Base-by-base conservation (phyloP, 2,113 vertebrate genomes). In the Mastomys coucha region DNA sequence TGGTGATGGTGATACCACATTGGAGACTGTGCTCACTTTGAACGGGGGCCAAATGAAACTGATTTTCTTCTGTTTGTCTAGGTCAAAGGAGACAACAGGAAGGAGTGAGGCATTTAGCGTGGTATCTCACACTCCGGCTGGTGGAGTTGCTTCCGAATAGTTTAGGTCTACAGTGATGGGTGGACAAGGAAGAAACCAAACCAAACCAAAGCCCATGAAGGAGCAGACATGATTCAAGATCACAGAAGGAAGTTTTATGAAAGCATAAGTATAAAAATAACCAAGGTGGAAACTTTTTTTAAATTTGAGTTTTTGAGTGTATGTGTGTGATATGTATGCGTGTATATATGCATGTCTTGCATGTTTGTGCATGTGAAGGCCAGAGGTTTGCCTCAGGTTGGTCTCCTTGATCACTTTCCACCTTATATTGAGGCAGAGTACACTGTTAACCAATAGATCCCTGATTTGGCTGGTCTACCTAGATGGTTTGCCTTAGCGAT, bases 11-110 rank as follows among this genome's bases (percentile, higher is more conserved):
- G 56, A 45, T 28, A 85, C 8, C 7, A 42, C 42, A 22, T 16
- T 26, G 26, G 70, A 49, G 56, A 85, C 69, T 94, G 72, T 56
- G 11, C 60, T 91, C 56, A 31, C 33, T 16, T 90, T 63, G 75
- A 84, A 94, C 7, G 60, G 6, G 65, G 67, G 63, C 24, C 81
- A 82, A 45, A 22, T 89, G 65, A 76, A 82, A 56, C 5, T 31
- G 8, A 76, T 82, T 67, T 89, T 81, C 39, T 87, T 22, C 65
- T 51, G 67, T 84, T 95, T 95, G 67, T 92, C 22, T 45, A 60
- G 65, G 39, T 88, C 87, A 67, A 20, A 7, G 45, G n/a, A 17
- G 39, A 42, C 4, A 53, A 7, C 49, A 58, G 51, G 81, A 65
- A 53, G 89, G 72, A 73, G n/a, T 72, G 73, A 65, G 58, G 31